Base-by-base conservation (phyloP, 2,113 vertebrate species). In the Mixornis gularis region DNA sequence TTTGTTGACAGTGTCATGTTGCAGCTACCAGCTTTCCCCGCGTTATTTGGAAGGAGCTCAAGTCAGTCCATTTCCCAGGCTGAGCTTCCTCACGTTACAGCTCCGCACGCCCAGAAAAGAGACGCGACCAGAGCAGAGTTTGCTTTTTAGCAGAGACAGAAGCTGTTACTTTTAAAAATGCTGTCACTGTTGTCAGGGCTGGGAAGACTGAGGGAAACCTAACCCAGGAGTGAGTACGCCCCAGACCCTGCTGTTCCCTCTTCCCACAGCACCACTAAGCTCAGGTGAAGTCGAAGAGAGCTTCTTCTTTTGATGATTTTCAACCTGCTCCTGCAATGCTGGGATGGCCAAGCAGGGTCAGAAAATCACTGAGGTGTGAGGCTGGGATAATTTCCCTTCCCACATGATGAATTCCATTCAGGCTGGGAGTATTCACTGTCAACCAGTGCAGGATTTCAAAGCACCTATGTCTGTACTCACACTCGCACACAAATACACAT, bases 1-100 rank as follows among this genome's bases (percentile, higher is more conserved):
- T 95, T 95, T 97, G 94, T 94, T 94, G 95, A 95, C 92, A 91
- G 92, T 93, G 93, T 97, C 94, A 89, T 77, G 72, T 96, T 95
- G 89, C 93, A 16, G 8, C 95, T 93, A 90, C 73, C 69, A 89
- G 85, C 88, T 92, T 73, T 89, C 66, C 85, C 77, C 48, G 10
- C 40, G 38, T 38, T 73, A 30, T 85, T 79, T 96, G 94, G 93
- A 92, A 93, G 72, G 86, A 93, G 95, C 92, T 93, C 55, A 93
- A 95, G 85, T 52, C 89, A 89, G 88, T 86, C 85, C 76, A 17
- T 71, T 92, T 91, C 90, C 68, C 34, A 65, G 94, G 92, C 83
- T 68, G 59, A 64, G 85, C 85, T 94, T 93, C 66, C 92, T 91
- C 89, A 70, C 15, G 5, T 94, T 87, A 90, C 91, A 94, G 87